Evolutionary conservation across 1,140 invertebrate genomes (phyloP).

Genomic region (Ridgeia piscesae): DNA sequence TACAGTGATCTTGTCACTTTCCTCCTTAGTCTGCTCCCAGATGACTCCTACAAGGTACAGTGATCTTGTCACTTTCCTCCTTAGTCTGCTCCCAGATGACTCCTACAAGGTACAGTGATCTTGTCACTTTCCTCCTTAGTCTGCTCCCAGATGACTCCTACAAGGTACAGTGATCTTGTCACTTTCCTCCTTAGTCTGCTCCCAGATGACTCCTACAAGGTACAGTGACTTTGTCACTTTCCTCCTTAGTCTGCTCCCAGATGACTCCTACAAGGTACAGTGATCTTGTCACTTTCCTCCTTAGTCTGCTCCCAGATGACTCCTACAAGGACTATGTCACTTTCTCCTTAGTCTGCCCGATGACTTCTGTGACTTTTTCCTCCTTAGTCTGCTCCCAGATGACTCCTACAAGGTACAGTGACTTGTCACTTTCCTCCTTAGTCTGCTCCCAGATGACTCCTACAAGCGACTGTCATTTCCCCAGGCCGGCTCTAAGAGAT

Average conservation of each 20-base stretch:
- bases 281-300: conserved; percentile 81
- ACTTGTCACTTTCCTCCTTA: conserved; percentile 89
- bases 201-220: conserved; percentile 93
- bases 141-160: conserved; percentile 94
- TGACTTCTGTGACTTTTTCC: conserved; percentile 72
- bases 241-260: conserved; percentile 92
- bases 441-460: conserved; percentile 90
- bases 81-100: conserved; percentile 93
- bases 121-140: conserved; percentile 93
- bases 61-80: conserved; percentile 81
- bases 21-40: conserved; percentile 92
- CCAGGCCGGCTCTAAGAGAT: too few relatives aligned
- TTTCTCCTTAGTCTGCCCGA: conserved; percentile 94
- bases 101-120: conserved; percentile 78
- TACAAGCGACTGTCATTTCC: conserved; percentile 86
- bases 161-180: conserved; percentile 76
- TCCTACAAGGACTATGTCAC: conserved; percentile 91
- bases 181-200: conserved; percentile 94
- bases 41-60: conserved; percentile 87
- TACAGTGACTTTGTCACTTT: conserved; percentile 77
- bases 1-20: conserved; percentile 77
- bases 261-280: conserved; percentile 87
- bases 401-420: conserved; percentile 82
- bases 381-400: conserved; percentile 95
- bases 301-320: conserved; percentile 93